These are phyloP conservation scores for Muscina levida DNA, from an alignment of 2,888 invertebrate species.

Conservation along the genomic window DNA sequence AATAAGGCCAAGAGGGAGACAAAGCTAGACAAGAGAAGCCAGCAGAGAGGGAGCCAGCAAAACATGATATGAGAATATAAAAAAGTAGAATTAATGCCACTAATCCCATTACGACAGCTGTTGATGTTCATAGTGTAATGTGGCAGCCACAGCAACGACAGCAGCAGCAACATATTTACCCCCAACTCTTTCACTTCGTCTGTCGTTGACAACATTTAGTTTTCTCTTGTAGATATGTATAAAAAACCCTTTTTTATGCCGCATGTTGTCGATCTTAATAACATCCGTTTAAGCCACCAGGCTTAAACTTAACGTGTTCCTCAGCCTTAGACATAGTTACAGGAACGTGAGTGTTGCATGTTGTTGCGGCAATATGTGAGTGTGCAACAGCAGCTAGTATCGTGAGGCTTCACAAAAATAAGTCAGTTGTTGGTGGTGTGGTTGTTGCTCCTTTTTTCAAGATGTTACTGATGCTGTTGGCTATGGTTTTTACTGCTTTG, in stretches of 20 bases:
- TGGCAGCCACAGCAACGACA: slow-evolving; percentile 45
- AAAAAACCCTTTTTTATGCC: slow-evolving; percentile 38
- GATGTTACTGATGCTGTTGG: neutral
- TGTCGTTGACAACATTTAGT: slow-evolving; percentile 56
- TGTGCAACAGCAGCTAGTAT: neutral
- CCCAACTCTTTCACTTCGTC: neutral
- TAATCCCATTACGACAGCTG: slow-evolving; percentile 61
- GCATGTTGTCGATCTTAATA: slow-evolving; percentile 67
- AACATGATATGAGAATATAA: neutral
- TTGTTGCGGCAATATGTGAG: neutral
- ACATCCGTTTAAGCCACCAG: slow-evolving; percentile 66
- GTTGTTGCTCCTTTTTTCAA: slow-evolving; percentile 38
- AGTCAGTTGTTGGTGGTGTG: slow-evolving; percentile 1
- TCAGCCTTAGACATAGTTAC: neutral
- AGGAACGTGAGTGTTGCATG: neutral
- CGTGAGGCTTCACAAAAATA: neutral
- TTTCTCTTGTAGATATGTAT: slow-evolving; percentile 23
- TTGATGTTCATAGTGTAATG: slow-evolving; percentile 39
- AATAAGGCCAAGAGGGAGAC: neutral
- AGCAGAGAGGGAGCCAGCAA: neutral
- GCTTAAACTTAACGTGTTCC: slow-evolving; percentile 32
- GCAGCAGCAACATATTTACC: slow-evolving; percentile 25
- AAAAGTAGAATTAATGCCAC: slow-evolving; percentile 44
- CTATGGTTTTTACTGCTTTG: neutral
- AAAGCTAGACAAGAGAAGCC: neutral